Evolutionary conservation across 2,113 vertebrate genomes (phyloP).

Genomic region (Neogobius melanostomus): DNA sequence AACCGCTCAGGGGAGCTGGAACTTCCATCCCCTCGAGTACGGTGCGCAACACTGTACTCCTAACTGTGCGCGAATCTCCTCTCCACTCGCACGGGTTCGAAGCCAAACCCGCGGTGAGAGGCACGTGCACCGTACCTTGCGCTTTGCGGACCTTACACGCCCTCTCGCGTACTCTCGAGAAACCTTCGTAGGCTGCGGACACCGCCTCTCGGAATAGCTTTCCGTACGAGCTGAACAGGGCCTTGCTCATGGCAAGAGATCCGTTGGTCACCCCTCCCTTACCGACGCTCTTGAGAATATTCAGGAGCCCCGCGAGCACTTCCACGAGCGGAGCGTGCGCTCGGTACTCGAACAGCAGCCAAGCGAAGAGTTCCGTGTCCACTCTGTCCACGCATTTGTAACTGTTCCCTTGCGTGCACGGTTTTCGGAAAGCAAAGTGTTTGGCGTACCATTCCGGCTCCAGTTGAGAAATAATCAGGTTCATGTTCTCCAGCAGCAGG

Average conservation of each 20-base stretch:
- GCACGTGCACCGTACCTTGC: background rate
- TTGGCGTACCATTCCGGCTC: slow-evolving; percentile 13
- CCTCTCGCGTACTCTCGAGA: background rate
- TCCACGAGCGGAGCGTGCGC: slow-evolving; percentile 5
- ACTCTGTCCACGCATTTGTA: background rate
- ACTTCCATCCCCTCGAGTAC: too few relatives aligned
- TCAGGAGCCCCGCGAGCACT: background rate
- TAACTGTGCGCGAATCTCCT: too few relatives aligned
- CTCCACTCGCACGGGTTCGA: too few relatives aligned
- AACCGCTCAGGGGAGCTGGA: too few relatives aligned
- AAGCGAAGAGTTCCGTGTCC: slow-evolving; percentile 1
- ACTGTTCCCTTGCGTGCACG: background rate
- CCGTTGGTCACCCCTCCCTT: background rate
- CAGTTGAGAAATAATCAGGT: background rate
- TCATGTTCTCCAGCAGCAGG: background rate
- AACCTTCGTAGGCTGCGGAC: background rate
- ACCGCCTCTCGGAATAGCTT: slow-evolving; percentile 8
- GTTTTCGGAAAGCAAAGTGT: background rate
- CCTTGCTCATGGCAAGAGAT: background rate
- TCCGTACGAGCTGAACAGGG: background rate
- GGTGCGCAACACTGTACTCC: too few relatives aligned
- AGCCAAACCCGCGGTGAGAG: background rate
- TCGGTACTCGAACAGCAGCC: slow-evolving; percentile 4
- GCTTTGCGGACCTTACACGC: background rate
- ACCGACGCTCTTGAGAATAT: background rate